Base-by-base conservation (phyloP, 2,888 invertebrate genomes). In the Drosophila recens region DNA sequence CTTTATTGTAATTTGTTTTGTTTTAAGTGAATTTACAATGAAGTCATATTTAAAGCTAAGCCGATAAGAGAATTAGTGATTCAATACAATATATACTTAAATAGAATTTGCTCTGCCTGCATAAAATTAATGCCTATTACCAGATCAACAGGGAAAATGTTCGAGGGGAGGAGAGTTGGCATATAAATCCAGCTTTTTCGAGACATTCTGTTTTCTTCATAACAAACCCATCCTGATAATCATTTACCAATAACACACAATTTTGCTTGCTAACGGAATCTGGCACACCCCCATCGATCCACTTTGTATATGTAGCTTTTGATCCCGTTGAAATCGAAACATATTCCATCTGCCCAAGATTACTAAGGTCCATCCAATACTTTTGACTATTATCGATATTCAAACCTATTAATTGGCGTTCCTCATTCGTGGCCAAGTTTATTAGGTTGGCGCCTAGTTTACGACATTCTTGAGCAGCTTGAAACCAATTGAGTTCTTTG, bases 291-390 rank as follows among this genome's bases (percentile, higher is more conserved):
- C n/a, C n/a, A 0, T 13, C 10, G 3, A 72, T 8, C 56, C 59
- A 72, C 13, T 48, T 67, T 0, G n/a, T 27, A 46, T 67, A 72
- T 1, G 8, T 1, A 23, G 11, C 23, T 8, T 8, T 17, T 10
- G 36, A 13, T 13, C 75, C 75, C 0, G 75, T 75, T 11, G 53
- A 17, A 51, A 68, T 64, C 1, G 72, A 76, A 34, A 61, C n/a
- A 53, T 61, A 76, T 30, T 62, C 34, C 10, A 45, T 6, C 61
- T 75, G 75, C 13, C 72, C 75, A n/a, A 75, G 53, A 10, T 27
- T 72, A 9, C 49, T 75, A 1, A 75, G 42, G 10, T 75, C 75
- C 20, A 64, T 1, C 75, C 76, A 76, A 62, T 76, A 75, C 2
- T 40, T 49, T 13, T 46, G 9, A 13, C n/a, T 51, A 0, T 20